Conservation (phyloP, 2,888 invertebrate genomes). For the Diogma glabrata region DNA sequence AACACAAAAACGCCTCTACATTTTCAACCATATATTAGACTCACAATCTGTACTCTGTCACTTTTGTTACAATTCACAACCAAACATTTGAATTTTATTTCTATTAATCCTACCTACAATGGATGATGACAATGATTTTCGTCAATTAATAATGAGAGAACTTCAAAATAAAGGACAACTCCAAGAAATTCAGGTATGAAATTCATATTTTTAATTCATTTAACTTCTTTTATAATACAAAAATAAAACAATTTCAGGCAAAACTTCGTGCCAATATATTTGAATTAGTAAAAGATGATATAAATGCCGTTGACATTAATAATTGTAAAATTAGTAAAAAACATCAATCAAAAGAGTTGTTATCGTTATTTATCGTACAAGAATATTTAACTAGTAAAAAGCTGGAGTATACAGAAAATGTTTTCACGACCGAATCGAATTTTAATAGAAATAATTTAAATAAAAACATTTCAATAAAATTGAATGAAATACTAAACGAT, state of each 20-base stretch:
- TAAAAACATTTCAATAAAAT: too few relatives aligned
- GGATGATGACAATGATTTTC: conserved; percentile 3
- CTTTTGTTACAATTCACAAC: too few relatives aligned
- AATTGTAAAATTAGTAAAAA: conserved; percentile 3
- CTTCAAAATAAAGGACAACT: conserved; percentile 2
- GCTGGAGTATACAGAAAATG: conserved; percentile 6
- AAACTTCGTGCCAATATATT: conserved; percentile 5
- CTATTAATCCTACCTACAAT: too few relatives aligned
- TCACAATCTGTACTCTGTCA: too few relatives aligned
- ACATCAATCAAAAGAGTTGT: neutral
- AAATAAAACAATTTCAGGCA: neutral
- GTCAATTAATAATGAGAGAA: conserved; percentile 3
- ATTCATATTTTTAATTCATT: neutral
- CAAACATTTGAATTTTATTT: too few relatives aligned
- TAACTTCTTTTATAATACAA: neutral
- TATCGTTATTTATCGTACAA: neutral
- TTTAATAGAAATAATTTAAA: neutral
- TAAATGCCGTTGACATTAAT: conserved; percentile 1
- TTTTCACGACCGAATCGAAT: conserved; percentile 1
- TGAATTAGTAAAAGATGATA: conserved; percentile 1
- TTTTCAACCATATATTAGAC: too few relatives aligned
- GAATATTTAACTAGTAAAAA: neutral
- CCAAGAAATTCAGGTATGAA: neutral
- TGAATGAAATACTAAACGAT: too few relatives aligned
- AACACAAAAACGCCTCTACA: too few relatives aligned